Base-by-base conservation (phyloP, 2,797 vertebrate species). In the Octomys mimax region DNA sequence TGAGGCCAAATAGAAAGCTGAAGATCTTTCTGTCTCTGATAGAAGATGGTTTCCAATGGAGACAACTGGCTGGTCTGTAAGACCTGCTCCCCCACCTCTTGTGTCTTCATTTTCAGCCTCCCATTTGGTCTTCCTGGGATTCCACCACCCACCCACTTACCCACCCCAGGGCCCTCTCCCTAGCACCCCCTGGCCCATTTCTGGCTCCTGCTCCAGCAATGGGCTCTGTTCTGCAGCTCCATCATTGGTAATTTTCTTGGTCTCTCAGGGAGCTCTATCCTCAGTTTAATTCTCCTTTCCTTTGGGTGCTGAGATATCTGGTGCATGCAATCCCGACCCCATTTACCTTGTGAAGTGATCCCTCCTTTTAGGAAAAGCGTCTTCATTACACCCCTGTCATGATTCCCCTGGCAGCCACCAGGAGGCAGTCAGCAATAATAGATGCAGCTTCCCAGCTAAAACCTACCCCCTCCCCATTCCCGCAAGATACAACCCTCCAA, bases 341-440 rank as follows among this genome's bases (percentile, higher is more conserved):
- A 59, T 42, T 59, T 4, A 6, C 42, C 54, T 33, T 49, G 33
- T 49, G 22, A 19, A 21, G 9, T 22, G 22, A 87, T 1, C 19
- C 49, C 1, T 0, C 49, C 49, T 92, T 82, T 84, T 80, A 68
- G 54, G 19, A 61, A 57, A 52, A 42, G 31, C 85, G 59, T 42
- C 0, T 87, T 54, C 0, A 0, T n/a, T n/a, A 9, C 18, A 84
- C 12, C 12, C 11, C 16, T n/a, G 8, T 46, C 31, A 13, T 77
- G 81, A 80, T 96, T 59, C 80, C 87, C 71, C 5, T 26, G 59
- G 1, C 4, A 31, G 66, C 96, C 96, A 92, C 96, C 66, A 95
- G 96, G 89, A 92, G 93, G 94, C 92, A 92, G 91, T 96, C 95
- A 92, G 39, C 46, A 94, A 68, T 62, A 91, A 75, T 33, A 0